Conservation (phyloP, 2,888 invertebrate species). For the Clunio marinus region DNA sequence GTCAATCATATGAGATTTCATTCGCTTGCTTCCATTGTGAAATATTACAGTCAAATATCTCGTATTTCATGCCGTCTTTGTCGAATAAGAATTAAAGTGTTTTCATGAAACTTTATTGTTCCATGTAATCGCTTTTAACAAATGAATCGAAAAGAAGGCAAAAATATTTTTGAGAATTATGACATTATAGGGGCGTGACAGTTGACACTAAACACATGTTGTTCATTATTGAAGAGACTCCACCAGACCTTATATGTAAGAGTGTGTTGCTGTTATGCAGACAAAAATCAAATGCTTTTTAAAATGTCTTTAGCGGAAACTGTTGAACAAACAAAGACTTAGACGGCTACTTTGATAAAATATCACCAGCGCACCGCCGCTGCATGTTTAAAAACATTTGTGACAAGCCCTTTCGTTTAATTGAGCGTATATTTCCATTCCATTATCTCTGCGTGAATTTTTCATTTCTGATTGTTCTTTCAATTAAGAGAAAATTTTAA, state of each 20-base stretch:
- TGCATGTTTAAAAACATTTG: conserved; percentile 24
- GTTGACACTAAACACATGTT: conserved; percentile 39
- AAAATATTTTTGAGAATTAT: conserved; percentile 32
- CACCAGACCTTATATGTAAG: neutral
- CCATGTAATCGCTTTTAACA: conserved; percentile 31
- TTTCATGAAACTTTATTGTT: conserved; percentile 28
- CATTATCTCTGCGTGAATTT: conserved; percentile 37
- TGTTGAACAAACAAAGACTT: neutral
- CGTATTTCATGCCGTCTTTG: neutral
- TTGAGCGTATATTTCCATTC: conserved; percentile 32
- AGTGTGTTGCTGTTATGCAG: too few relatives aligned
- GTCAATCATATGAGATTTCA: conserved; percentile 35
- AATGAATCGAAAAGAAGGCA: conserved; percentile 14
- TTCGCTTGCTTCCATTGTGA: neutral
- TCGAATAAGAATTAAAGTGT: neutral
- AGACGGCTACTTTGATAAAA: conserved; percentile 22
- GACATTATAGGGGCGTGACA: conserved; percentile 39
- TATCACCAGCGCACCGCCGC: neutral
- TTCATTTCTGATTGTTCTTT: conserved; percentile 37
- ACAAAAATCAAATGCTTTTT: too few relatives aligned
- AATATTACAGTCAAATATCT: neutral
- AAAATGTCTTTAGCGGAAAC: too few relatives aligned
- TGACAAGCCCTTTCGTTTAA: conserved; percentile 38
- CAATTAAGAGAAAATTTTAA: conserved; percentile 33
- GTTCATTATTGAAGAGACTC: conserved; percentile 7